These are phyloP conservation scores for Biston betularia DNA, from an alignment of 2,888 invertebrate species.

Conservation along the genomic window DNA sequence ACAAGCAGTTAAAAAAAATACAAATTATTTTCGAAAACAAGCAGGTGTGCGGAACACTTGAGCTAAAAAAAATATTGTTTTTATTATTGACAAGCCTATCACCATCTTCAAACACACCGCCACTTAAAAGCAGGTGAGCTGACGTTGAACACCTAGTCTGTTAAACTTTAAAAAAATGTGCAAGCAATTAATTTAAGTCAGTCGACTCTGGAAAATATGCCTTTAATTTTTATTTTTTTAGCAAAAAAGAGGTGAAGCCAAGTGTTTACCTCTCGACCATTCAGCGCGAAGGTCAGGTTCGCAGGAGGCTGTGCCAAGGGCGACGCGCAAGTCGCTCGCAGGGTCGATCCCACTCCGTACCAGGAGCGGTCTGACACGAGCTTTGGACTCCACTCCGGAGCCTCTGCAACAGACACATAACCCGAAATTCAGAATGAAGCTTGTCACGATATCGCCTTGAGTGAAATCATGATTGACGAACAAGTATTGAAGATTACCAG, in stretches of 20 bases:
- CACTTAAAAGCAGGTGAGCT: no score
- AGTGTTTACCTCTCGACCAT: constrained; percentile 86
- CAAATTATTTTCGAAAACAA: no score
- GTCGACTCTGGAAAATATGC: no score
- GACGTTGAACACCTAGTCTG: no score
- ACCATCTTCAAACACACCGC: no score
- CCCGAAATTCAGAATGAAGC: constrained; percentile 39
- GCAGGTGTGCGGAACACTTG: no score
- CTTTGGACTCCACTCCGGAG: constrained; percentile 88
- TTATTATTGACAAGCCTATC: no score
- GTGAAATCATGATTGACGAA: constrained; percentile 27
- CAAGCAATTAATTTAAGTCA: no score
- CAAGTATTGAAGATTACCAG: constrained; percentile 15
- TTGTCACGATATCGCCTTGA: constrained; percentile 39
- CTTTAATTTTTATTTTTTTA: no score
- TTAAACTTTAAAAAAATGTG: no score
- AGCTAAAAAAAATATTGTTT: no score
- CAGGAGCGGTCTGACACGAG: constrained; percentile 89
- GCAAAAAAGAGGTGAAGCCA: background rate
- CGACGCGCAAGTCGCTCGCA: constrained; percentile 89
- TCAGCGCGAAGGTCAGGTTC: constrained; percentile 90
- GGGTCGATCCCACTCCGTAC: constrained; percentile 89
- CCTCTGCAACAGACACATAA: constrained; percentile 82
- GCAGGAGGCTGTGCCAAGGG: constrained; percentile 89
- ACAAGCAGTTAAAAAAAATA: no score